Base-by-base conservation (phyloP, 2,113 vertebrate species). In the Rhea pennata region DNA sequence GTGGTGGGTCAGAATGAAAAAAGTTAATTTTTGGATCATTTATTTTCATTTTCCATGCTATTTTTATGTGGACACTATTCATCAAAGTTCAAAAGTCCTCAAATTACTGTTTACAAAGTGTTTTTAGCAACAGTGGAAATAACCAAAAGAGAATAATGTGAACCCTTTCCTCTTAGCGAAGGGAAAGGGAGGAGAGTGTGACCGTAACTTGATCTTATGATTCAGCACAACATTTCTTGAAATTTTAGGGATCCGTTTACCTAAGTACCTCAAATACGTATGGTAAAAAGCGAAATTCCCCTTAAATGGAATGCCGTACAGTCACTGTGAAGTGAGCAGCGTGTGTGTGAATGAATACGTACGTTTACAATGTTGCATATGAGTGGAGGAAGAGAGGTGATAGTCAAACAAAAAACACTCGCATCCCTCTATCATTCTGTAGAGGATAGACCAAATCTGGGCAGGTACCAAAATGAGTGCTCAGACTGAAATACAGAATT, bases 111-210 rank as follows among this genome's bases (percentile, higher is more conserved):
- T 95, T 88, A 92, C 61, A 50, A 75, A 75, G 10, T 92, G 66
- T 81, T 95, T 90, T 89, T 82, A 92, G 83, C 70, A 92, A 88
- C 88, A 92, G 48, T 88, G 53, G 46, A 95, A 92, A 65, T 81
- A 90, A 70, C 22, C 56, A 65, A 22, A 84, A 46, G 15, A 42
- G 51, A 71, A 27, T 73, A 54, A 53, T 54, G 39, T 12, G 12
- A 83, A 51, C 10, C 15, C 21, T 93, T 78, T 93, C 54, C 24
- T 46, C 36, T 75, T 94, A 71, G 61, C 39, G 67, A 90, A 90
- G 33, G 8, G 73, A 92, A 81, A 56, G 31, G 27, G 39, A 71
- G 65, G 66, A 75, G 88, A 87, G 27, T 59, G 33, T 86, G 61
- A 56, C 24, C 61, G 3, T 66, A 71, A 33, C 22, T 87, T 94